These are phyloP conservation scores for Mayetiola destructor DNA, from an alignment of 2,888 invertebrate genomes.

Conservation along the genomic window DNA sequence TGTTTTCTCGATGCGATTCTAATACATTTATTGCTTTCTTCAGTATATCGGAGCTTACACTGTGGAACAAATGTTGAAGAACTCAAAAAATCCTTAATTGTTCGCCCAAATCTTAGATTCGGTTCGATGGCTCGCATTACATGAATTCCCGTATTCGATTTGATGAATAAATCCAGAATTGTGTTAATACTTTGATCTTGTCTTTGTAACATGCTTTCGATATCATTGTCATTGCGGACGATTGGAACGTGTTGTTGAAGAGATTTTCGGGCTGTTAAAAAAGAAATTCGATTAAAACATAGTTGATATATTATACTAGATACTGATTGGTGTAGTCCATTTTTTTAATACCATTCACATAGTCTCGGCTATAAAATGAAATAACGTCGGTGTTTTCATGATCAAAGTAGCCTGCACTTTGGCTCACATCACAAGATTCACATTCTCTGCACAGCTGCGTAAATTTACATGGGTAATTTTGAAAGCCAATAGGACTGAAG, in stretches of 20 bases:
- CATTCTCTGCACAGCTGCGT: slow-evolving; percentile 45
- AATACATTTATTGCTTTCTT: slow-evolving; percentile 33
- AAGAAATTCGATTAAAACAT: slow-evolving; percentile 16
- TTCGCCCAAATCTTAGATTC: slow-evolving; percentile 42
- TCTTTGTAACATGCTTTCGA: slow-evolving; percentile 38
- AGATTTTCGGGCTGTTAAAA: slow-evolving; percentile 46
- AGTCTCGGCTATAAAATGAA: slow-evolving; percentile 75
- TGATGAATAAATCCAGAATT: slow-evolving; percentile 56
- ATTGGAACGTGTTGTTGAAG: slow-evolving; percentile 44
- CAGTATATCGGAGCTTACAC: slow-evolving; percentile 20
- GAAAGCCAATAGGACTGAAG: slow-evolving; percentile 82
- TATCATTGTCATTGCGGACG: slow-evolving; percentile 49
- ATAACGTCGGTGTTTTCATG: slow-evolving; percentile 53
- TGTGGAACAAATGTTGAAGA: slow-evolving; percentile 22
- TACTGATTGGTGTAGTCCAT: not conserved
- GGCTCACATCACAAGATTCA: slow-evolving; percentile 49
- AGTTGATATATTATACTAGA: not conserved
- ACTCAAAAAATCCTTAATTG: slow-evolving; percentile 32
- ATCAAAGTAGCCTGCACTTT: slow-evolving; percentile 68
- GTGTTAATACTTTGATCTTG: slow-evolving; percentile 36
- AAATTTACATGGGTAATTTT: slow-evolving; percentile 53
- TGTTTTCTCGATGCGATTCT: slow-evolving; percentile 39
- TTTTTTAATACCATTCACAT: slow-evolving; percentile 47
- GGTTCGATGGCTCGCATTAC: slow-evolving; percentile 70
- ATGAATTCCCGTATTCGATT: slow-evolving; percentile 47